Evolutionary conservation across 2,113 vertebrate species (phyloP).

Genomic region (Eudyptes chrysolophus): DNA sequence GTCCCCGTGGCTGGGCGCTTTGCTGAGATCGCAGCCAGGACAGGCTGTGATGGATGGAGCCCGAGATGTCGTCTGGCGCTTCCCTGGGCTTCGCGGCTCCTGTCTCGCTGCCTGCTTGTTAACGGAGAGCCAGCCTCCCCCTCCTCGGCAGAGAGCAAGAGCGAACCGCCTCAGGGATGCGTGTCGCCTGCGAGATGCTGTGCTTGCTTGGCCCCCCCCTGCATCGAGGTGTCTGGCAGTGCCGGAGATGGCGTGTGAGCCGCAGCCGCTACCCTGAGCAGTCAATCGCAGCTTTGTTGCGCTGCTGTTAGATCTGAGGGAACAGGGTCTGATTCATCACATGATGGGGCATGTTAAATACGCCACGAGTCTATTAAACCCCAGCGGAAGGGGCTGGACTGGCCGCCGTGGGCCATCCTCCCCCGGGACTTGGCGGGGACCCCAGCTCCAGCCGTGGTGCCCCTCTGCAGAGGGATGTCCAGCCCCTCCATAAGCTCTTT

Average conservation of each 20-base stretch:
- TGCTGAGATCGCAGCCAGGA: background rate
- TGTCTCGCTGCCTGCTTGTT: background rate
- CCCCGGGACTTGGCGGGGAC: background rate
- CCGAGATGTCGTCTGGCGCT: background rate
- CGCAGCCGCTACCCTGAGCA: background rate
- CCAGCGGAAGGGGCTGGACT: background rate
- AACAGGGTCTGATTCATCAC: background rate
- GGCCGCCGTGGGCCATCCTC: background rate
- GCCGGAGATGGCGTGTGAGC: background rate
- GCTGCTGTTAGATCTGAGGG: background rate
- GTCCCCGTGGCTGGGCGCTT: background rate
- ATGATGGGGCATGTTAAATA: background rate
- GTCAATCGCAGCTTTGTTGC: conserved; percentile 51
- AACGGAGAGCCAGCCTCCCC: background rate
- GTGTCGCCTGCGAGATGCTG: background rate
- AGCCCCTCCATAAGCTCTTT: background rate
- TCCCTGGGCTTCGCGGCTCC: background rate
- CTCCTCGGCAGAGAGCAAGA: background rate
- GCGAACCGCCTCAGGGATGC: background rate
- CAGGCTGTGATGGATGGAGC: background rate
- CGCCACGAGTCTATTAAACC: background rate
- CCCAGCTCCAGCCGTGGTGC: accelerated
- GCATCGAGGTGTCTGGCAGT: background rate
- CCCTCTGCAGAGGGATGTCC: background rate
- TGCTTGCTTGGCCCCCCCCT: background rate